Conservation (phyloP, 2,888 invertebrate genomes). For the Gortyna flavago region DNA sequence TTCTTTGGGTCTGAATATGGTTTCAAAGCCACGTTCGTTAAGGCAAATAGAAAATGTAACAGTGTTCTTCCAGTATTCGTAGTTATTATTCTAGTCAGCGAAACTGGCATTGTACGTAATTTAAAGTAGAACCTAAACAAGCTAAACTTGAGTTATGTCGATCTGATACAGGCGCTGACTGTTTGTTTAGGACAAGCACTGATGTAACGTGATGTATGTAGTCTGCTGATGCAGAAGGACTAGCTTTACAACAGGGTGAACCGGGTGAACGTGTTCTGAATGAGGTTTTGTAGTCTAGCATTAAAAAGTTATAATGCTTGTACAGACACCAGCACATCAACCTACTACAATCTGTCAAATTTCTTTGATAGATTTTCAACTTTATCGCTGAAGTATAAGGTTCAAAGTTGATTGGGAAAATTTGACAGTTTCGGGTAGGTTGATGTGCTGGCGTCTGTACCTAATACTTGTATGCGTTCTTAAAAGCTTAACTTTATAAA, state of each 20-base stretch:
- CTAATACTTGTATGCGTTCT: not conserved
- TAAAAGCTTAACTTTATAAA: not conserved
- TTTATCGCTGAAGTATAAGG: too few relatives aligned
- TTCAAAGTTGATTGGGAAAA: too few relatives aligned
- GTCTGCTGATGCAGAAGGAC: slow-evolving; percentile 5
- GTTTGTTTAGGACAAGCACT: slow-evolving; percentile 53
- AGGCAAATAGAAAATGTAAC: not conserved
- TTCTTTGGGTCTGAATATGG: not conserved
- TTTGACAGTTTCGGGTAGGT: too few relatives aligned
- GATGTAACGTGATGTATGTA: slow-evolving; percentile 18
- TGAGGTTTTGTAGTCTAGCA: not conserved
- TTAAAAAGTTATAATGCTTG: not conserved
- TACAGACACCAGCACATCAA: too few relatives aligned
- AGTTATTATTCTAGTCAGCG: slow-evolving; percentile 23
- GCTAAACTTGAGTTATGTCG: slow-evolving; percentile 30
- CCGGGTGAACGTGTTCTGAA: not conserved
- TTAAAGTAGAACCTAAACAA: slow-evolving; percentile 50
- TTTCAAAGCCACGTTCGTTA: not conserved
- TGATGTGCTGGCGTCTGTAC: not conserved
- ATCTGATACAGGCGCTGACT: slow-evolving; percentile 18
- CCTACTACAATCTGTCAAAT: too few relatives aligned
- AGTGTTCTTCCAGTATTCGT: slow-evolving; percentile 10
- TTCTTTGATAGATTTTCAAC: too few relatives aligned
- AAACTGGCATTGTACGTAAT: slow-evolving; percentile 6
- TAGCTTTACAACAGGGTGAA: not conserved